Base-by-base conservation (phyloP, 2,113 vertebrate genomes). In the Proteles cristata region DNA sequence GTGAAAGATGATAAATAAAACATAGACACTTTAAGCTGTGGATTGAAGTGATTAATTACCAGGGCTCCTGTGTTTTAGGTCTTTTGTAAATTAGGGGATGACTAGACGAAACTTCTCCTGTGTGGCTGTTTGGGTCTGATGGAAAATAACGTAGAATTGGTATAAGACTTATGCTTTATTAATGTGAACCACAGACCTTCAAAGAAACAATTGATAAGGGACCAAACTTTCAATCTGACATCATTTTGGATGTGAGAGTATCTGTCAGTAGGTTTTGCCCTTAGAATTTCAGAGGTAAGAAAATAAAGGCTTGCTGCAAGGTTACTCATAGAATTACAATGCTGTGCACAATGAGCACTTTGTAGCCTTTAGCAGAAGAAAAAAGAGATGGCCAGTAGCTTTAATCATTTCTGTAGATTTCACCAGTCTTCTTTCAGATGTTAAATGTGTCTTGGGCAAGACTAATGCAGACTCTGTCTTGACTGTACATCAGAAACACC, bases 201-300 rank as follows among this genome's bases (percentile, higher is more conserved):
- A 61, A 61, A 55, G 17, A 26, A 58, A 11, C 2, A 66, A 7
- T 48, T 92, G 77, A 63, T 33, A n/a, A 71, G 66, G 26, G 35
- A 25, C 65, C 50, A 68, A 26, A 48, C 28, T 55, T 87, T 39
- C 1, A 73, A 1, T 17, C 45, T 65, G 15, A 11, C 33, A 17
- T 71, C 53, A 50, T 89, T 96, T 96, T 83, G 61, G 26, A 15
- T 77, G 4, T 80, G 74, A 93, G 15, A 66, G 31, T 76, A 4
- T 71, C 61, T 94, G 31, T 50, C 53, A 50, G 1, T 26, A 83
- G 48, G 21, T 84, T 90, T 97, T 90, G 28, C 39, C 45, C 9
- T 63, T 79, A 39, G 10, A 80, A 74, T 77, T 97, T 95, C 31
- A 84, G n/a, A 80, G 43, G 33, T 39, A 84, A 96, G 94, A 90